phyloP scores from a whole-genome alignment of 2,888 invertebrate genomes.

The Andrena bucephala region DNA sequence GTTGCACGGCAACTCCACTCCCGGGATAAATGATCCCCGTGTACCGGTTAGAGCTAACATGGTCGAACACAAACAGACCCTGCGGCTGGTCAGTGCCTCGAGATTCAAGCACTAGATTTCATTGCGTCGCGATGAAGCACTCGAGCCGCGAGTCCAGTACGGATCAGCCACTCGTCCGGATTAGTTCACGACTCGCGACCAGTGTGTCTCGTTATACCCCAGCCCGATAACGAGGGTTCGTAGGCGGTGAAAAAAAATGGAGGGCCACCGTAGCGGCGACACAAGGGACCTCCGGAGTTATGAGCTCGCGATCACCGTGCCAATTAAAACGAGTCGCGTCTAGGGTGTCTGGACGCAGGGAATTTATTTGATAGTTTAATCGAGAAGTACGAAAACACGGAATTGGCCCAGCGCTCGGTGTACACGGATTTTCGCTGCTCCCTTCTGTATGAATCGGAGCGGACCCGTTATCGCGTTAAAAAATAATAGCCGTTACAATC shows the following conservation, averaged over 20 bases:
- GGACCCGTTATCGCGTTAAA: constrained; percentile 7
- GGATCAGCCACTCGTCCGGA: constrained; percentile 59
- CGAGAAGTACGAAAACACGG: background rate
- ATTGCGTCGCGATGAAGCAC: constrained; percentile 69
- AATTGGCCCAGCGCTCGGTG: background rate
- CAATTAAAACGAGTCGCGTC: constrained; percentile 8
- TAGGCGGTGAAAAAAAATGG: background rate
- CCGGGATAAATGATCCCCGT: constrained; percentile 66
- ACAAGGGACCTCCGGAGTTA: background rate
- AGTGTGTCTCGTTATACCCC: constrained; percentile 58
- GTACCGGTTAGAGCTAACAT: constrained; percentile 62
- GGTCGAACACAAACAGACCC: constrained; percentile 60
- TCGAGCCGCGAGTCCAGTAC: constrained; percentile 60
- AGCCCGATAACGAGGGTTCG: constrained; percentile 48
- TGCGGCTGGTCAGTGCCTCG: constrained; percentile 51
- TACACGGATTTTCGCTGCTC: constrained; percentile 1
- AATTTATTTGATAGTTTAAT: constrained; percentile 13
- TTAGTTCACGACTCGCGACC: constrained; percentile 54
- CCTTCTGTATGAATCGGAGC: background rate
- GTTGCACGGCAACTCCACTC: constrained; percentile 41
- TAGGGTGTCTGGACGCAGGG: background rate
- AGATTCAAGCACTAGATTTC: constrained; percentile 70
- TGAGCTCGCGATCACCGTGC: background rate
- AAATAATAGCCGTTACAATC: constrained; percentile 22
- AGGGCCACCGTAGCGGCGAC: background rate